Conservation (phyloP, 2,888 invertebrate genomes). For the Tetragonisca angustula region DNA sequence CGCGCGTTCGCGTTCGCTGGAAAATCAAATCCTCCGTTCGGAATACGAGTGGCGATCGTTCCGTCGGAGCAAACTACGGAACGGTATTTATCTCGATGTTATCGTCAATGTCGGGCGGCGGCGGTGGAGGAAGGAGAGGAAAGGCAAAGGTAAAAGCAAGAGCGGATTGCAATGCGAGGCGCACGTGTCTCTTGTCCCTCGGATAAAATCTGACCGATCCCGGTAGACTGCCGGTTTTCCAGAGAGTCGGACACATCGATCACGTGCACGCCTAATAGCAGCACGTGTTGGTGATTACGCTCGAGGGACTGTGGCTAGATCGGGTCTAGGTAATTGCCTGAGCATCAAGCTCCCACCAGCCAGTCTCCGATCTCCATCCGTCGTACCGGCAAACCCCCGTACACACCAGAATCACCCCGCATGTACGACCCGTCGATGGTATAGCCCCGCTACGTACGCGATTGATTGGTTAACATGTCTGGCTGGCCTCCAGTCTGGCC, state of each 20-base stretch:
- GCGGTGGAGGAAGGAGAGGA: not conserved
- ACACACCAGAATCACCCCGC: constrained; percentile 48
- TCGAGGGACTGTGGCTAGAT: constrained; percentile 79
- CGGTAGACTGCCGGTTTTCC: constrained; percentile 67
- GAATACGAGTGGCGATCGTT: too few relatives aligned
- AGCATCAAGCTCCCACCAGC: constrained; percentile 63
- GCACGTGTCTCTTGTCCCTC: constrained; percentile 49
- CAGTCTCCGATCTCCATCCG: constrained; percentile 51
- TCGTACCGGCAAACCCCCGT: constrained; percentile 57
- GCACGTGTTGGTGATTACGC: constrained; percentile 82
- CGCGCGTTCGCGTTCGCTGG: too few relatives aligned
- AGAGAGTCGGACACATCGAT: constrained; percentile 76
- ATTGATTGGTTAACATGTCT: constrained; percentile 80
- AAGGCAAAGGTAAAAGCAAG: not conserved
- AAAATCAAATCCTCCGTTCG: too few relatives aligned
- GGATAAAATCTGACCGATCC: constrained; percentile 66
- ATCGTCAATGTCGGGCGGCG: constrained; percentile 17
- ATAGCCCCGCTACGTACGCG: constrained; percentile 68
- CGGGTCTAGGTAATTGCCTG: constrained; percentile 80
- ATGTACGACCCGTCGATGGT: constrained; percentile 62
- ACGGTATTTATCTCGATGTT: not conserved
- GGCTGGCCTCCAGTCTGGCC: constrained; percentile 74
- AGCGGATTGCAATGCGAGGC: constrained; percentile 37
- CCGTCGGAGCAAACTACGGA: not conserved
- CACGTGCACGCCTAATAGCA: constrained; percentile 81